phyloP scores from a whole-genome alignment of 2,797 vertebrate genomes.

The Pteropus rufus region DNA sequence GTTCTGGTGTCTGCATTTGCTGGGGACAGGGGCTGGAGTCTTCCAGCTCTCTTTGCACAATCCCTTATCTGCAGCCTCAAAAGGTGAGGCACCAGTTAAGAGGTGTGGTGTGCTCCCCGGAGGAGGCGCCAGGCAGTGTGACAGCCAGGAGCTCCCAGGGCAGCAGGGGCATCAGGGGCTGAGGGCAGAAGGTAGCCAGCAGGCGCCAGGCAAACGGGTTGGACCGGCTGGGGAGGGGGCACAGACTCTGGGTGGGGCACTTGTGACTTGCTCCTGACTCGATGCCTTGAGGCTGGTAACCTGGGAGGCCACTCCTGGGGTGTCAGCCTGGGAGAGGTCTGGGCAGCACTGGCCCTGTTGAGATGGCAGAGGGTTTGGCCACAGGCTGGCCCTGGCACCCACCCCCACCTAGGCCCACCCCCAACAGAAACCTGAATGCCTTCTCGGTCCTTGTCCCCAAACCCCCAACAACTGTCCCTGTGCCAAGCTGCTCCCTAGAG shows the following conservation, averaged over 20 bases:
- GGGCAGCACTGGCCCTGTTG: neutral
- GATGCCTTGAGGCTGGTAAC: neutral
- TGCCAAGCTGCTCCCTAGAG: neutral
- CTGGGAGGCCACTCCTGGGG: neutral
- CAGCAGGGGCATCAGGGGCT: neutral
- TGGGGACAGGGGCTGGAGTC: neutral
- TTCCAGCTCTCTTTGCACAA: neutral
- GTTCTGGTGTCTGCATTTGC: neutral
- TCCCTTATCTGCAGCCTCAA: neutral
- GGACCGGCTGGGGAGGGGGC: slow-evolving; percentile 18
- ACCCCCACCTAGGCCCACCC: neutral
- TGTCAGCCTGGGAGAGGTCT: neutral
- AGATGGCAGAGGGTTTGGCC: neutral
- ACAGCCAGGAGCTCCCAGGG: neutral
- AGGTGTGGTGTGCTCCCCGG: neutral
- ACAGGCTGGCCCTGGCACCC: neutral
- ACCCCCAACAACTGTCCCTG: neutral
- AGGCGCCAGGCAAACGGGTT: neutral
- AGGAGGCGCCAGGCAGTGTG: neutral
- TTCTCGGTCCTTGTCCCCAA: neutral
- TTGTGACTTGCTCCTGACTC: neutral
- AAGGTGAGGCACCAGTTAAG: neutral
- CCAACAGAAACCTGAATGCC: neutral
- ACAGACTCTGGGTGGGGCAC: neutral
- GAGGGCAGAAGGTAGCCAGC: neutral